phyloP scores from a whole-genome alignment of 2,888 invertebrate species.

The Cerastis rubricosa region DNA sequence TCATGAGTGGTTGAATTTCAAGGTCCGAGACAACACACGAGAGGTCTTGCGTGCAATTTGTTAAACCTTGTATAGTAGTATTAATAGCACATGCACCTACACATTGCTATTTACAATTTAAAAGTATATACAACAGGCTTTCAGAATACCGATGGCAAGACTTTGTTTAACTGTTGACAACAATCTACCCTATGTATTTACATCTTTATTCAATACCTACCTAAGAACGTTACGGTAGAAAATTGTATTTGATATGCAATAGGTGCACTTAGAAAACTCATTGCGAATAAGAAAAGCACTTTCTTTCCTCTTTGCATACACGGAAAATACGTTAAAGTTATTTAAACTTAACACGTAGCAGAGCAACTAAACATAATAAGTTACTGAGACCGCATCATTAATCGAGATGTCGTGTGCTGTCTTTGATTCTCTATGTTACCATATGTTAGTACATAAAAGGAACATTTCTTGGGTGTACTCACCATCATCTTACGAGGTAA shows the following conservation, averaged over 20 bases:
- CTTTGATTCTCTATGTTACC: constrained; percentile 19
- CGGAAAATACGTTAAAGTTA: constrained; percentile 50
- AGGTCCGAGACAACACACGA: no score
- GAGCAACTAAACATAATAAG: constrained; percentile 18
- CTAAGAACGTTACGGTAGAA: constrained; percentile 19
- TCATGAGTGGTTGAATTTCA: no score
- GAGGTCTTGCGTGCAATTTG: no score
- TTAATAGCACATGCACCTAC: no score
- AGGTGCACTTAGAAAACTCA: constrained; percentile 54
- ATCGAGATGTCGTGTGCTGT: constrained; percentile 1
- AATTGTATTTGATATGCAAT: constrained; percentile 57
- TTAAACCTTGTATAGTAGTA: no score
- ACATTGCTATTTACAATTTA: no score
- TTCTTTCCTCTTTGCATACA: constrained; percentile 54
- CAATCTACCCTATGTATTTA: neutral
- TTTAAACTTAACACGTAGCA: constrained; percentile 45
- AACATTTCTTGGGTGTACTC: no score
- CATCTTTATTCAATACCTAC: constrained; percentile 14
- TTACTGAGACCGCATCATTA: constrained; percentile 24
- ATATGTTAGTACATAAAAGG: no score
- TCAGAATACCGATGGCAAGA: neutral
- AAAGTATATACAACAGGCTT: neutral
- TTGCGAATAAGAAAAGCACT: constrained; percentile 57
- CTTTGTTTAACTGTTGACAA: neutral
- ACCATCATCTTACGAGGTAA: neutral